Conservation (phyloP, 1,140 invertebrate genomes). For the Sminthurides bifidus region DNA sequence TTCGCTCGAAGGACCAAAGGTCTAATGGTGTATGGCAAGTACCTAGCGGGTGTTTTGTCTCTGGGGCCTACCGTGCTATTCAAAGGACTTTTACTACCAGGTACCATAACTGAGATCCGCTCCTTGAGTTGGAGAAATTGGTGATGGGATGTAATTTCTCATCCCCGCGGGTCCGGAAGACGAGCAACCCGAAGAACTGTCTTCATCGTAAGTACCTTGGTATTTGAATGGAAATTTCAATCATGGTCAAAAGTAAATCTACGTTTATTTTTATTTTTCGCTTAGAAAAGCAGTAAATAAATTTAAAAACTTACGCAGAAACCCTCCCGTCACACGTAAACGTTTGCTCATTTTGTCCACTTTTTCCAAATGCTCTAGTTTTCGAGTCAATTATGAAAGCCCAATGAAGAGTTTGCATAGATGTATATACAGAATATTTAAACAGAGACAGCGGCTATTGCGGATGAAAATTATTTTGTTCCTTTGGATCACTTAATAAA, state of each 20-base stretch:
- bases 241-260: not conserved
- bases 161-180: not conserved
- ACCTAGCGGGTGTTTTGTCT: conserved; percentile 3
- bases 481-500: too few relatives aligned
- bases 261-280: not conserved
- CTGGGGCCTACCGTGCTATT: not conserved
- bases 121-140: not conserved
- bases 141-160: not conserved
- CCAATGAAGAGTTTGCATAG: too few relatives aligned
- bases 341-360: too few relatives aligned
- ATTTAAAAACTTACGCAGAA: not conserved
- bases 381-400: too few relatives aligned
- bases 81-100: not conserved
- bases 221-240: not conserved
- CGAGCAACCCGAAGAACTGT: not conserved
- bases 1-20: conserved; percentile 11
- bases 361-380: too few relatives aligned
- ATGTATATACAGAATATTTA: too few relatives aligned
- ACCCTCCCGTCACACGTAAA: not conserved
- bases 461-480: too few relatives aligned
- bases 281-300: not conserved
- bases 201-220: not conserved
- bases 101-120: not conserved
- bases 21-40: conserved; percentile 4
- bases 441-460: too few relatives aligned